Base-by-base conservation (phyloP, 2,888 invertebrate genomes). In the Andrena dorsata region DNA sequence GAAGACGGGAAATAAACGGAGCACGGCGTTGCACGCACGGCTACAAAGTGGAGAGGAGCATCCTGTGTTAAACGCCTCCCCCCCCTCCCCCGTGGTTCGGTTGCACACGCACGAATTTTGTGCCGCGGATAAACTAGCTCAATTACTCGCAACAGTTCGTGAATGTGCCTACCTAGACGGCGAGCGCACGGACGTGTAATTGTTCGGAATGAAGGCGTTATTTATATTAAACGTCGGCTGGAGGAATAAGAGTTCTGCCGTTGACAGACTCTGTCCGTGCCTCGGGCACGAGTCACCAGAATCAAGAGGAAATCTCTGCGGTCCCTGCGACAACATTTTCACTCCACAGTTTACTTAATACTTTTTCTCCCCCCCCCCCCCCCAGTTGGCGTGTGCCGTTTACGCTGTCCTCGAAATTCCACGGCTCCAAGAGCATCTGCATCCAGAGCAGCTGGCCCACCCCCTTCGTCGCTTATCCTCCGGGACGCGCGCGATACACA, bases 381-480 rank as follows among this genome's bases (percentile, higher is more conserved):
- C 28, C 13, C n/a, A 41, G 41, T 41, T 16, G 80, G 72, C 88
- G 78, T 81, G 83, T 83, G 84, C 70, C 84, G 70, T 83, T 83
- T 72, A 68, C 69, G 71, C 30, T 53, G 6, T 1, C 70, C 13
- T 28, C 51, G 56, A 76, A 74, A 71, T 74, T 71, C 74, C 32
- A 53, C 58, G 72, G 76, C 77, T 82, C 81, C 76, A 3, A 60
- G 53, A 74, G 68, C 88, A 90, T 90, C 88, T 86, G 89, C 89
- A 90, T 88, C 74, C 61, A 30, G 8, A 10, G 69, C 88, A 87
- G 86, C 84, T 88, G 86, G 72, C 56, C 41, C 35, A 86, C 69
- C 78, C 78, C 76, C 69, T 82, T 82, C 82, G 13, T 69, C 76
- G 56, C 71, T 88, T 82, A 80, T 79, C 70, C 76, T 63, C 30